Conservation (phyloP, 1,140 invertebrate species). For the Macrobrachium nipponense region DNA sequence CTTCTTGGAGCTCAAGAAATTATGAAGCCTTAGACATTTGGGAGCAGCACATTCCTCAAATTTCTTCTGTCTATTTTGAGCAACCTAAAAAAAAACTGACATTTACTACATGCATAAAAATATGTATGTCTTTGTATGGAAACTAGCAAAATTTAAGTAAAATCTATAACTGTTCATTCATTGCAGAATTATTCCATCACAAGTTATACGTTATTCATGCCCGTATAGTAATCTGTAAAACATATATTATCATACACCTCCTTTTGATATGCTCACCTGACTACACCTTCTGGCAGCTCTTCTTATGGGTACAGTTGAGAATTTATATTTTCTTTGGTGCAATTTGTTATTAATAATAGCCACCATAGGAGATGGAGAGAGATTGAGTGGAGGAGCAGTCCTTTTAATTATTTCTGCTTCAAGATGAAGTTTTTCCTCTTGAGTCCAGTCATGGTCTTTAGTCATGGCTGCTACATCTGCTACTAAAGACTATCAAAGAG, state of each 20-base stretch:
- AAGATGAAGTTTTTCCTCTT: slow-evolving; percentile 81
- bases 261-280: slow-evolving; percentile 46
- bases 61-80: slow-evolving; percentile 84
- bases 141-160: too few species aligned
- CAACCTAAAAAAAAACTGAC: slow-evolving; percentile 73
- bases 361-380: slow-evolving; percentile 86
- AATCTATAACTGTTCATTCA: too few species aligned
- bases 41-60: slow-evolving; percentile 85
- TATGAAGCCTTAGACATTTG: slow-evolving; percentile 80
- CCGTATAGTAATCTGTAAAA: not conserved
- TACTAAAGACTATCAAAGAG: slow-evolving; percentile 44
- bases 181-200: too few species aligned
- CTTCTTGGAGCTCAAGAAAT: slow-evolving; percentile 72
- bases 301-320: slow-evolving; percentile 47
- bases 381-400: slow-evolving; percentile 85
- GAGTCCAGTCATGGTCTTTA: slow-evolving; percentile 70
- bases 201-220: too few species aligned
- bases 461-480: slow-evolving; percentile 60
- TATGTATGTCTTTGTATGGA: too few species aligned
- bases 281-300: slow-evolving; percentile 60
- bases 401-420: slow-evolving; percentile 81
- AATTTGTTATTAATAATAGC: slow-evolving; percentile 79
- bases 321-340: slow-evolving; percentile 73
- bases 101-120: too few species aligned
- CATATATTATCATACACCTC: not conserved